These are phyloP conservation scores for Equus quagga DNA, from an alignment of 2,113 vertebrate genomes.

Conservation along the genomic window DNA sequence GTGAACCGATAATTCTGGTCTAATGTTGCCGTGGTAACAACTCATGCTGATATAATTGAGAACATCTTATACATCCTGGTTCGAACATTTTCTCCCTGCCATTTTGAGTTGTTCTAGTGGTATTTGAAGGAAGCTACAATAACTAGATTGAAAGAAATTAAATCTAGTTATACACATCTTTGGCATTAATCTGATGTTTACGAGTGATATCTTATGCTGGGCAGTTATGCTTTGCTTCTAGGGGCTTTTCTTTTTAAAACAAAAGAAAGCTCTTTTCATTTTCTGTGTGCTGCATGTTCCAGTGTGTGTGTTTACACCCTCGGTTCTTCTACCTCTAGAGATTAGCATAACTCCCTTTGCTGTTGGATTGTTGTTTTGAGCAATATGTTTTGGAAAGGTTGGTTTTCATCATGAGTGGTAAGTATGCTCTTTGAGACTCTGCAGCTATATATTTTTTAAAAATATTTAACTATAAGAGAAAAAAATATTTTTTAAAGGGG, in stretches of 20 bases:
- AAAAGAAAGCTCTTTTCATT: conserved; percentile 85
- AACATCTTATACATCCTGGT: conserved; percentile 91
- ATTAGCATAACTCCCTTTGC: conserved; percentile 86
- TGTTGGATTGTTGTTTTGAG: conserved; percentile 86
- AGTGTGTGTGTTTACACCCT: conserved; percentile 80
- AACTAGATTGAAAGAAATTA: conserved; percentile 82
- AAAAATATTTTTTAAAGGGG: conserved; percentile 49
- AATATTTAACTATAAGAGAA: conserved; percentile 58
- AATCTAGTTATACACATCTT: conserved; percentile 75
- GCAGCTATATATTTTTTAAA: conserved; percentile 60
- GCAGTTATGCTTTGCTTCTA: conserved; percentile 80
- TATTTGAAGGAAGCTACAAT: conserved; percentile 84
- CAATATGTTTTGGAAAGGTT: conserved; percentile 90
- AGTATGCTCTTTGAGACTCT: conserved; percentile 84
- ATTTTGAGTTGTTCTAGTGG: conserved; percentile 89
- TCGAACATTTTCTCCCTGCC: conserved; percentile 88
- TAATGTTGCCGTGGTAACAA: conserved; percentile 93
- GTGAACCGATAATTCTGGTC: conserved; percentile 91
- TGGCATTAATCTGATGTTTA: conserved; percentile 84
- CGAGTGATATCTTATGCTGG: conserved; percentile 81
- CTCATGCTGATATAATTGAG: conserved; percentile 91
- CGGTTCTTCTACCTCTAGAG: conserved; percentile 80
- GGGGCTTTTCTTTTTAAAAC: conserved; percentile 81
- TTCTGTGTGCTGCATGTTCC: conserved; percentile 82
- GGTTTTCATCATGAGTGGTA: conserved; percentile 91